phyloP scores from a whole-genome alignment of 1,140 invertebrate genomes.

The Agrypnia vestita region DNA sequence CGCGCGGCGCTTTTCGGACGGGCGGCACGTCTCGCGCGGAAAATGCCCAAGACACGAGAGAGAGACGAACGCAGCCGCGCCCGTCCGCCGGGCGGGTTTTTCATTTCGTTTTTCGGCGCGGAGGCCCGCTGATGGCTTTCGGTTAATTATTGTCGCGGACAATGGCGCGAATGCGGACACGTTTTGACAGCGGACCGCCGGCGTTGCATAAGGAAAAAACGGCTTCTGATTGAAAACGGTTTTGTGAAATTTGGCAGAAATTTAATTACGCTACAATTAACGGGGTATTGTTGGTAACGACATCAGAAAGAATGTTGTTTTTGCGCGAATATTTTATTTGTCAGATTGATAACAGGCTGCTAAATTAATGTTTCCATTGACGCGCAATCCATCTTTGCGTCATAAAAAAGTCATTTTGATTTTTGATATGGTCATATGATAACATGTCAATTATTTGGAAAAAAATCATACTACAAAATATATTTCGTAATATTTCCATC shows the following conservation, averaged over 20 bases:
- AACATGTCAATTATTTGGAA: no score
- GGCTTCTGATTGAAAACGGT: neutral
- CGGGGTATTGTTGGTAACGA: no score
- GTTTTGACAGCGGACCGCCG: neutral
- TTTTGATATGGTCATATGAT: no score
- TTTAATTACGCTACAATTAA: neutral
- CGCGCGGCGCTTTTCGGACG: slow-evolving; percentile 25
- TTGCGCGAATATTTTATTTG: no score
- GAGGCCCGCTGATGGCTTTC: slow-evolving; percentile 2
- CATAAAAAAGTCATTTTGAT: no score
- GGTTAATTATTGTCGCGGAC: neutral
- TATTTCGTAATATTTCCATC: no score
- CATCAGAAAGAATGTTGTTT: no score
- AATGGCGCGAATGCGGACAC: neutral
- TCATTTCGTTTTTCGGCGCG: slow-evolving; percentile 29
- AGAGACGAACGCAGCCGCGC: slow-evolving; percentile 17
- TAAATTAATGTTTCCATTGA: no score
- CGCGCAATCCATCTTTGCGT: no score
- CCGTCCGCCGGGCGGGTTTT: slow-evolving; percentile 15
- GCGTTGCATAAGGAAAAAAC: neutral
- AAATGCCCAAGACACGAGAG: slow-evolving; percentile 35
- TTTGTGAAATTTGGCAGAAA: neutral
- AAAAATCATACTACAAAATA: no score
- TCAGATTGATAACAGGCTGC: no score
- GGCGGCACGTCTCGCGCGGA: slow-evolving; percentile 38